Evolutionary conservation across 2,888 invertebrate genomes (phyloP), one percentile per base, ranked within the genome.

Genomic region (Microdon myrmicae): DNA sequence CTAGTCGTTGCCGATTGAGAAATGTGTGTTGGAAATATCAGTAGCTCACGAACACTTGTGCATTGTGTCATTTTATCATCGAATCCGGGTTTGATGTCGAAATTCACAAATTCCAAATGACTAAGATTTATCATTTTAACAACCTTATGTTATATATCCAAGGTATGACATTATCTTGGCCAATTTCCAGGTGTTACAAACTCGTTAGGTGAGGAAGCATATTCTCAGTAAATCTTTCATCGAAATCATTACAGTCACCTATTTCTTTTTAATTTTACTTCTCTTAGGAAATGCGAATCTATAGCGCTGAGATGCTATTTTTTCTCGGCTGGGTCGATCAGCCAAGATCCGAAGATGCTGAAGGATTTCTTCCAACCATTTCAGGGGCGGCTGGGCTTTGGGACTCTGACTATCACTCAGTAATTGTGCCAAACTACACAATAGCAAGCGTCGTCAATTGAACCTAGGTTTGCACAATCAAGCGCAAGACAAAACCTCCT

Each of bases 1-100:
- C 91, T 92, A 32, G 92, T 91, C 10, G 90, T 90, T 3, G 92
- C 92, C n/a, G 91, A 90, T 73, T 92, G 91, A 29, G 90, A 90
- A 69, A 91, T 88, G 73, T 92, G 92, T 0, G 90, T 91, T 3
- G 92, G 92, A 80, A 92, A 90, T 68, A 93, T 87, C 39, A 93
- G 83, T 68, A 93, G 80, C 70, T 86, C 82, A 72, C 86, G 87
- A 39, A 93, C 84, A 72, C 89, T 88, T 67, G 81, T 84, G 75
- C 92, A 92, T 64, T 84, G 84, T 1, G 87, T 86, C 14, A 93
- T 80, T 51, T 87, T 88, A 66, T 86, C 85, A 76, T 92, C 91
- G 73, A 92, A 92, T 1, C 90, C 90, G 5, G 85, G 79, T 80
- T 88, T 89, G 7, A 91, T 86, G 72, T 92, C 92, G 67, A 92